phyloP scores from a whole-genome alignment of 1,140 invertebrate species.

The Aphidius gifuensis region DNA sequence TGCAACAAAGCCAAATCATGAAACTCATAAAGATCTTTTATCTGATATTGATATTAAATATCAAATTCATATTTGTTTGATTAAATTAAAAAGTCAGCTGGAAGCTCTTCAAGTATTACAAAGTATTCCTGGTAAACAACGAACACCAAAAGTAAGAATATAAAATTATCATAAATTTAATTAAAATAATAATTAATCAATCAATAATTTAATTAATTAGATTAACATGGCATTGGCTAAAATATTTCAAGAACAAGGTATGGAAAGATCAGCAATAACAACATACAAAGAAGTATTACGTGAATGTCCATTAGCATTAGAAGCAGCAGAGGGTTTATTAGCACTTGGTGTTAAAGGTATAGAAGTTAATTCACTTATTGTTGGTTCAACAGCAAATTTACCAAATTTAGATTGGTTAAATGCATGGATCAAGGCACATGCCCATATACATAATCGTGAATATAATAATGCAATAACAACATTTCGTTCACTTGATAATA shows the following conservation, averaged over 20 bases:
- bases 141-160: constrained; percentile 61
- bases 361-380: constrained; percentile 67
- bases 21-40: constrained; percentile 53
- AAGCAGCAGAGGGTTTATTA: constrained; percentile 67
- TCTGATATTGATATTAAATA: constrained; percentile 72
- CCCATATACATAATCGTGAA: constrained; percentile 62
- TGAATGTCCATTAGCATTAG: constrained; percentile 72
- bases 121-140: constrained; percentile 66
- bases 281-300: constrained; percentile 74
- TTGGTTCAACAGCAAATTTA: constrained; percentile 55
- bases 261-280: constrained; percentile 69
- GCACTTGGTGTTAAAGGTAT: constrained; percentile 67
- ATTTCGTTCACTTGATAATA: constrained; percentile 63
- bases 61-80: constrained; percentile 68
- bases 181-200: constrained; percentile 3
- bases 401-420: constrained; percentile 61
- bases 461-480: constrained; percentile 62
- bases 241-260: constrained; percentile 68
- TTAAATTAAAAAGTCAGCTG: constrained; percentile 62
- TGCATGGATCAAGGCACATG: constrained; percentile 68
- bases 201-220: constrained; percentile 28
- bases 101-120: constrained; percentile 67
- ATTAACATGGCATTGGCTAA: constrained; percentile 70
- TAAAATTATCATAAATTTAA: constrained; percentile 14
- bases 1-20: constrained; percentile 49